Conservation (phyloP, 2,888 invertebrate species). For the Leptarthrus brevirostris region DNA sequence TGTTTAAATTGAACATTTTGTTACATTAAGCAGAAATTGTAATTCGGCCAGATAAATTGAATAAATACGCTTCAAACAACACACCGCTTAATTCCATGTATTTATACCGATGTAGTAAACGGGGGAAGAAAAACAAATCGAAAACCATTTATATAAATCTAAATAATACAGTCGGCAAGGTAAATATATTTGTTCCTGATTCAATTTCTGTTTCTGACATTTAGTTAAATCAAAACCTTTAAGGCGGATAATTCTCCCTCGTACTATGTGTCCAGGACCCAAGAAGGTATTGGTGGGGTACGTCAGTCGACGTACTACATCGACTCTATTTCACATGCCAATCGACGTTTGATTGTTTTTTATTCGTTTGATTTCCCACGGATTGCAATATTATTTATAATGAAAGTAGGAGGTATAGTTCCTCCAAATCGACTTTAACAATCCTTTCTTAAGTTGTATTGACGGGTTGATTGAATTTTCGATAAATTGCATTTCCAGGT, state of each 20-base stretch:
- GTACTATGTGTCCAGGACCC: not conserved
- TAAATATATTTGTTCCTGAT: constrained; percentile 54
- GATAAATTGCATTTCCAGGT: not conserved
- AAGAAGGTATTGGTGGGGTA: not conserved
- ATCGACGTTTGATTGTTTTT: constrained; percentile 48
- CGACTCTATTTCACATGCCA: constrained; percentile 35
- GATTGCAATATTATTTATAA: constrained; percentile 32
- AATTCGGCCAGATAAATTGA: constrained; percentile 18
- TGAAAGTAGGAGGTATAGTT: not conserved
- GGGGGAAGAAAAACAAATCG: not conserved
- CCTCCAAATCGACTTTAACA: constrained; percentile 2
- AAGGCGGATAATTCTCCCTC: constrained; percentile 58
- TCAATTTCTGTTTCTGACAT: constrained; percentile 67
- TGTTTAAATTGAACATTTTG: no score
- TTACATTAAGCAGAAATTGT: not conserved
- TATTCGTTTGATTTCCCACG: constrained; percentile 49
- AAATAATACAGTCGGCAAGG: constrained; percentile 35
- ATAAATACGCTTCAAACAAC: not conserved
- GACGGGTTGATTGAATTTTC: constrained; percentile 16
- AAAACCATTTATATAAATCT: constrained; percentile 43
- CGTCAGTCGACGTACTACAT: not conserved
- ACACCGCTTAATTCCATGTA: constrained; percentile 19
- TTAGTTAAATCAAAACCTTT: constrained; percentile 67
- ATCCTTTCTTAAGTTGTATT: not conserved
- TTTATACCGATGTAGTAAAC: not conserved